Conservation (phyloP, 2,113 vertebrate species). For the Daboia siamensis region DNA sequence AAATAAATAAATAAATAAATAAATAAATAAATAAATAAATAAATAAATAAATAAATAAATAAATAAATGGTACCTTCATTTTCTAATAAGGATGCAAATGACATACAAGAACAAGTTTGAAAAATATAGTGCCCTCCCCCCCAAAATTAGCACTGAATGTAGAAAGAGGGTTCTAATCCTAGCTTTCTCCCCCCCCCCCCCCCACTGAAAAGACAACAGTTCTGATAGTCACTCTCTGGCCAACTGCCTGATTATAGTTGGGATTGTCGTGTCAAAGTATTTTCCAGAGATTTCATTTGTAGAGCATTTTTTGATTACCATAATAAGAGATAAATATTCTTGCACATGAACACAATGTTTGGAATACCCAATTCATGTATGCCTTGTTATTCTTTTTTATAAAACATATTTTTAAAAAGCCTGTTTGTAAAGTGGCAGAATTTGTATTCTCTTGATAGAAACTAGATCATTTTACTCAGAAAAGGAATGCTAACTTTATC, state of each 20-base stretch:
- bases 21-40: too few species aligned
- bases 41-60: neutral
- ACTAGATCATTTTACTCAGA: neutral
- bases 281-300: neutral
- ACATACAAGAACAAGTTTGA: neutral
- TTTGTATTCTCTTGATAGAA: conserved; percentile 28
- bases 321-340: neutral
- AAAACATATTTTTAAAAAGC: neutral
- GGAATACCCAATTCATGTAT: neutral
- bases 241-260: neutral
- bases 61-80: neutral
- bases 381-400: neutral
- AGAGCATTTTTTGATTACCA: conserved; percentile 1
- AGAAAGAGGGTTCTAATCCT: neutral
- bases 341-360: neutral
- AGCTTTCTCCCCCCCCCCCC: neutral
- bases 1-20: too few species aligned
- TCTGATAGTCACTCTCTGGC: neutral
- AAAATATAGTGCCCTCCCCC: neutral
- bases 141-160: neutral
- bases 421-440: neutral
- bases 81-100: neutral
- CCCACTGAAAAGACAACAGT: neutral
- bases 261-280: neutral
- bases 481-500: conserved; percentile 20